A percentile compares a stretch with the other conserved stretches of the same genome.
Conservation (phyloP, 2,888 invertebrate species). For the Podabrus alpinus region DNA sequence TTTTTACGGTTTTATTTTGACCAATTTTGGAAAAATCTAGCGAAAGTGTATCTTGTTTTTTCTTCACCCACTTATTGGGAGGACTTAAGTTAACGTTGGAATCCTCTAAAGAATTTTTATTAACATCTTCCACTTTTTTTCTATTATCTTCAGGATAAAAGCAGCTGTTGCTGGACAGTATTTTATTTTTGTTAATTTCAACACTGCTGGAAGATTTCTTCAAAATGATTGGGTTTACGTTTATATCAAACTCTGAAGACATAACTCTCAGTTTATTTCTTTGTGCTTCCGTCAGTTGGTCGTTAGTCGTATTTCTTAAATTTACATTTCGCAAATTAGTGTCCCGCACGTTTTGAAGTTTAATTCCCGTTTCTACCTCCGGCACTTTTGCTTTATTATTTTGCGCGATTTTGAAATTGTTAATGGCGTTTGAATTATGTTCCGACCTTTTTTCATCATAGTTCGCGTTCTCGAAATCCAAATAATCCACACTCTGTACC, state of each 20-base stretch:
- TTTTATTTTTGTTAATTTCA: slow-evolving; percentile 44
- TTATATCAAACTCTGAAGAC: slow-evolving; percentile 64
- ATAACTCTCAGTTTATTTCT: slow-evolving; percentile 65
- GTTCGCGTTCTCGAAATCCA: neutral
- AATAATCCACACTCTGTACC: neutral
- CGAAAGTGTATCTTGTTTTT: slow-evolving; percentile 37
- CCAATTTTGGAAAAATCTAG: slow-evolving; percentile 40
- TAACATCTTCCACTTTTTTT: slow-evolving; percentile 44
- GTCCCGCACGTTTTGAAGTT: slow-evolving; percentile 51
- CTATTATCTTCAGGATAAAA: slow-evolving; percentile 26
- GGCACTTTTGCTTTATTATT: slow-evolving; percentile 60
- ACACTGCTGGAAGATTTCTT: slow-evolving; percentile 29
- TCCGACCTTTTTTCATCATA: neutral
- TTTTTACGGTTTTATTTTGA: slow-evolving; percentile 11
- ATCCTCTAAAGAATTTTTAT: slow-evolving; percentile 35
- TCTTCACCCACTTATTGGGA: slow-evolving; percentile 21
- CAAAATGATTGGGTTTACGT: slow-evolving; percentile 33
- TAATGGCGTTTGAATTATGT: neutral
- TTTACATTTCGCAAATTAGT: slow-evolving; percentile 27
- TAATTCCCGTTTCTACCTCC: slow-evolving; percentile 56
- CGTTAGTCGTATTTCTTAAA: slow-evolving; percentile 26
- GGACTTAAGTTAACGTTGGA: neutral
- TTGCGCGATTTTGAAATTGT: slow-evolving; percentile 55
- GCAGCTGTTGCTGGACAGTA: slow-evolving; percentile 46
- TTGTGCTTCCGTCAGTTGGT: slow-evolving; percentile 63